These are phyloP conservation scores for Polylopha cassiicola DNA, from an alignment of 2,888 invertebrate genomes.

Conservation along the genomic window DNA sequence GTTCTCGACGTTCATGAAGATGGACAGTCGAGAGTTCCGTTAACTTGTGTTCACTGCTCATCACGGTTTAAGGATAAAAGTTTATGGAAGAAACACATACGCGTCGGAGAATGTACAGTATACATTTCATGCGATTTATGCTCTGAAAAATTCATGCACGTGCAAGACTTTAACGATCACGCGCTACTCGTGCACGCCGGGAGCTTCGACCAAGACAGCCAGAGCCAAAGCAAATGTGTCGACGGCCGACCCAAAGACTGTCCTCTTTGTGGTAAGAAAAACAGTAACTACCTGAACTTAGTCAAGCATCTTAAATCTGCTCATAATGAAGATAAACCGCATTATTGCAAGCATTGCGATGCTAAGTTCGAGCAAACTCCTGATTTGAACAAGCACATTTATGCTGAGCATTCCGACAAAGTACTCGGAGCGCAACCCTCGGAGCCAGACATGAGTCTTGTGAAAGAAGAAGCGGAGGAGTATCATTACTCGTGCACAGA, in stretches of 20 bases:
- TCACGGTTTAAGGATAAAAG: slow-evolving; percentile 64
- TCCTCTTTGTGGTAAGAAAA: slow-evolving; percentile 74
- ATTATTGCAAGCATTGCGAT: slow-evolving; percentile 79
- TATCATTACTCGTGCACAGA: slow-evolving; percentile 79
- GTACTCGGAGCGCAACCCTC: slow-evolving; percentile 43
- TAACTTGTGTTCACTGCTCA: slow-evolving; percentile 66
- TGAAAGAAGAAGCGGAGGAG: slow-evolving; percentile 71
- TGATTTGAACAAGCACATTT: slow-evolving; percentile 78
- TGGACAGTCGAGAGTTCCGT: slow-evolving; percentile 61
- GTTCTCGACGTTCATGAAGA: slow-evolving; percentile 71
- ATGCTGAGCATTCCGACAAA: slow-evolving; percentile 74
- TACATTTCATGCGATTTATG: slow-evolving; percentile 76
- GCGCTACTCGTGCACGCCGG: slow-evolving; percentile 66
- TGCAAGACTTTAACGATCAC: slow-evolving; percentile 72
- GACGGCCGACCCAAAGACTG: slow-evolving; percentile 73
- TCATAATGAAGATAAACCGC: slow-evolving; percentile 66
- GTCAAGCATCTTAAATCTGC: slow-evolving; percentile 75
- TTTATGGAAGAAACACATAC: slow-evolving; percentile 67
- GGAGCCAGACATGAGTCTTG: slow-evolving; percentile 64
- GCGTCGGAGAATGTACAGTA: slow-evolving; percentile 77
- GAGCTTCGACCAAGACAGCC: slow-evolving; percentile 60
- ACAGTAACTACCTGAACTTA: slow-evolving; percentile 75
- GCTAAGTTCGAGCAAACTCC: slow-evolving; percentile 73
- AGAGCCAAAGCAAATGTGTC: slow-evolving; percentile 60
- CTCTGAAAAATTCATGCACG: slow-evolving; percentile 57